Evolutionary conservation across 2,797 vertebrate genomes (phyloP).

Genomic region (Orestias chungarensis): DNA sequence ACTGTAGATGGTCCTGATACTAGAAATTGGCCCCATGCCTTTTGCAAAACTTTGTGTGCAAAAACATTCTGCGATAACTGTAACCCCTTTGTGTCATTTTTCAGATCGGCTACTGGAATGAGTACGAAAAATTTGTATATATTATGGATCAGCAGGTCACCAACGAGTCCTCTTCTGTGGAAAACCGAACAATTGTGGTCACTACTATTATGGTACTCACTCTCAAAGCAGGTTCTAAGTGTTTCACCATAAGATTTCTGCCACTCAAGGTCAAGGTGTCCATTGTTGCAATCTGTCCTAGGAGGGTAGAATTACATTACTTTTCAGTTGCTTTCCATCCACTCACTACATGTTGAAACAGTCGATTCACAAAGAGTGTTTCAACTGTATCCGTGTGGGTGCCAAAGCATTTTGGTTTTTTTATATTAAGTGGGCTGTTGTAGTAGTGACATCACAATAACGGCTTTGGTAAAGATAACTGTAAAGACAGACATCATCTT

Average conservation of each 20-base stretch:
- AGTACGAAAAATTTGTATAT: slow-evolving; percentile 96
- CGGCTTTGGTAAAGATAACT: slow-evolving; percentile 81
- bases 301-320: slow-evolving; percentile 83
- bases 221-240: slow-evolving; percentile 80
- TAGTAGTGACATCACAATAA: slow-evolving; percentile 88
- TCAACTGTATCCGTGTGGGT: slow-evolving; percentile 87
- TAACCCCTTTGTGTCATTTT: slow-evolving; percentile 75
- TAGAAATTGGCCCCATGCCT: slow-evolving; percentile 2
- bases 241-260: slow-evolving; percentile 81
- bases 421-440: slow-evolving; percentile 82
- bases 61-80: slow-evolving; percentile 62
- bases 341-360: slow-evolving; percentile 87
- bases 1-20: neutral
- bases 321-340: slow-evolving; percentile 84
- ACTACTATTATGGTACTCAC: slow-evolving; percentile 99
- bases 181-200: slow-evolving; percentile 99
- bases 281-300: slow-evolving; percentile 83
- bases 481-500: slow-evolving; percentile 61
- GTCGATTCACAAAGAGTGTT: slow-evolving; percentile 84
- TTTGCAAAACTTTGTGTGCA: slow-evolving; percentile 29
- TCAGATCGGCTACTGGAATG: slow-evolving; percentile 99
- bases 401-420: slow-evolving; percentile 83
- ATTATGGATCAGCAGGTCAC: slow-evolving; percentile 90
- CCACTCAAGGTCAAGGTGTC: slow-evolving; percentile 84
- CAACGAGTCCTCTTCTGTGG: slow-evolving; percentile 94